Evolutionary conservation across 1,140 invertebrate species (phyloP).

Genomic region (Leptinotarsa defecta): DNA sequence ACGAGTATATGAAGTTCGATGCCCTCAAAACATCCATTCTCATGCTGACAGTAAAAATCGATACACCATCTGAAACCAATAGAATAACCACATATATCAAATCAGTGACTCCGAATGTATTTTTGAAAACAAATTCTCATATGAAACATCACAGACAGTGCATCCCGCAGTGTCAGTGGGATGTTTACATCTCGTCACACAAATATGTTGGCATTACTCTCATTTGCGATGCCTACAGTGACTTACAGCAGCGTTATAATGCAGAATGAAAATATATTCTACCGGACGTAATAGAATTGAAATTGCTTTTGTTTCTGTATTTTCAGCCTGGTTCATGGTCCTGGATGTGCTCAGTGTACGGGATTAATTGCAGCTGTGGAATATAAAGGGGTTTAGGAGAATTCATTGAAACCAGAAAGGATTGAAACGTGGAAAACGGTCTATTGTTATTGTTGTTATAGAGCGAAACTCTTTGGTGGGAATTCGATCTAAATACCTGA

Average conservation of each 20-base stretch:
- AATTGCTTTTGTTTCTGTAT: slow-evolving; percentile 4
- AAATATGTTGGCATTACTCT: slow-evolving; percentile 1
- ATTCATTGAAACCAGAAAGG: too few relatives aligned
- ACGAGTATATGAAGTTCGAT: too few relatives aligned
- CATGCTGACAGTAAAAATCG: background rate
- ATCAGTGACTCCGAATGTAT: background rate
- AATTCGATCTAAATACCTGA: too few relatives aligned
- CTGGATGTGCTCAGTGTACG: background rate
- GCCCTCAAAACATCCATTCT: too few relatives aligned
- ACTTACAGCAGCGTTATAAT: slow-evolving; percentile 6
- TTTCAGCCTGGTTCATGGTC: background rate
- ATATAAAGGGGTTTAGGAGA: background rate
- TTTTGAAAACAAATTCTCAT: background rate
- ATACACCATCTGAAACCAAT: background rate
- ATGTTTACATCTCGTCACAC: slow-evolving; percentile 5
- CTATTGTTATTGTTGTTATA: too few relatives aligned
- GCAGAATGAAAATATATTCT: slow-evolving; percentile 6
- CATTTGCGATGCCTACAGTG: slow-evolving; percentile 3
- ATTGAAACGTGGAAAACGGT: too few relatives aligned
- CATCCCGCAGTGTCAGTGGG: background rate
- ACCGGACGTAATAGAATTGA: slow-evolving; percentile 8
- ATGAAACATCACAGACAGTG: background rate
- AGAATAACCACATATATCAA: background rate
- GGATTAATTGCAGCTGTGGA: background rate
- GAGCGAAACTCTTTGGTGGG: too few relatives aligned